Evolutionary conservation across 2,113 vertebrate genomes (phyloP), one percentile per base, ranked within the genome.

Genomic region (Gambusia affinis): DNA sequence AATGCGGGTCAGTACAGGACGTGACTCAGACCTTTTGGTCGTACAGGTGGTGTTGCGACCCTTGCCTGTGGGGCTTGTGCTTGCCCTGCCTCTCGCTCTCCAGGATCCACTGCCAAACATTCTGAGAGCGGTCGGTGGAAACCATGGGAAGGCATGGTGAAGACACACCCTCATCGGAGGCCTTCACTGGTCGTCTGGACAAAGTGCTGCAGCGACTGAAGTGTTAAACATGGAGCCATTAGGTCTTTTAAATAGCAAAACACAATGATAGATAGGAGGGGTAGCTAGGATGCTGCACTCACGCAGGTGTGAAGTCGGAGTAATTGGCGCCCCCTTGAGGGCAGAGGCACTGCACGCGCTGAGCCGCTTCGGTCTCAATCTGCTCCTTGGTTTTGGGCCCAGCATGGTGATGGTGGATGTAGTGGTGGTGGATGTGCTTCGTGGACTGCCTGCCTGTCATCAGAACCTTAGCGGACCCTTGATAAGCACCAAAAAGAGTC

Each of bases 91-190:
- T 93, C 87, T 97, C 96, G 0, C 95, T 97, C 94, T 98, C 98
- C 83, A 98, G 88, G 94, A 98, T 95, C 97, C 98, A 98, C 92
- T 97, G 97, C 97, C 97, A 99, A 78, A 97, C 97, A 12, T 97
- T 97, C 92, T 97, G 97, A 0, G 96, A 95, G 85, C 96, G 95
- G 91, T 98, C 96, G 0, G 95, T 92, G 69, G 95, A 95, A 0
- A 96, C 96, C 6, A 94, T 90, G 0, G 96, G 97, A 28, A 97
- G 96, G 91, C 94, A 95, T 5, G 94, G 92, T 4, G 94, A 81
- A 31, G 92, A 88, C 68, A 86, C 75, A 1, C 94, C 95, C 62
- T 92, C 92, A 54, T 97, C 95, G 0, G 12, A 64, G 78, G 92
- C 93, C 88, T 94, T 95, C 70, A 92, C 81, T 0, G 87, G 92